Evolutionary conservation across 2,888 invertebrate species (phyloP), one percentile per base, ranked within the genome.

Genomic region (Caenorhabditis zanzibari): DNA sequence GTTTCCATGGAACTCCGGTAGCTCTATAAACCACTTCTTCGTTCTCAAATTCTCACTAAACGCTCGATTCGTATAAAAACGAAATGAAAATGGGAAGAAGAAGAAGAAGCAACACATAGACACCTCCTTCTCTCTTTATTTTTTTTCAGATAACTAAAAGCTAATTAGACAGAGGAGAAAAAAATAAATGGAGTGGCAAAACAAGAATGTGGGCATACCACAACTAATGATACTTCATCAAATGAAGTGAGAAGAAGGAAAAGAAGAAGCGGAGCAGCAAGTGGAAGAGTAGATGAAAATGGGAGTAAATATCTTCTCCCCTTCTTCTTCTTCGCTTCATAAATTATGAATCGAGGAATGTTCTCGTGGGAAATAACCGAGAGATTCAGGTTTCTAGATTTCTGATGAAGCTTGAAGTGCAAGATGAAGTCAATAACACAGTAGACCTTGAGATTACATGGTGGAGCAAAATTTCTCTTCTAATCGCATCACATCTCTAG

Each of bases 121-220:
- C 54, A 26, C 52, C 38, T 69, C 56, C 19, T 22, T 16, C 16
- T n/a, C 35, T 6, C 22, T 19, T 16, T n/a, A 16, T 32, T 68
- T 35, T 66, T 52, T 66, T 69, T 44, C 35, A 49, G 72, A 72
- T 72, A 72, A 72, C 72, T 61, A 61, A 59, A 49, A 47, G 61
- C 63, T 73, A 73, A 73, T 73, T 73, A 73, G 63, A 73, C 63
- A 73, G 19, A 19, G 10, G 19, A 47, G 35, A 54, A 38, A 41
- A 3, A 28, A 35, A 32, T 5, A 5, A 32, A 32, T 38, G 35
- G 69, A 69, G 38, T 35, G 22, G 24, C 19, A 47, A 47, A 19
- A 5, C 47, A 10, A 19, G 49, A 19, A 47, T 47, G 47, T 47
- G 47, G 47, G 47, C 38, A 10, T 7, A 6, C 32, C 32, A 44